phyloP scores from a whole-genome alignment of 2,888 invertebrate genomes.

The Cheilosia variabilis region DNA sequence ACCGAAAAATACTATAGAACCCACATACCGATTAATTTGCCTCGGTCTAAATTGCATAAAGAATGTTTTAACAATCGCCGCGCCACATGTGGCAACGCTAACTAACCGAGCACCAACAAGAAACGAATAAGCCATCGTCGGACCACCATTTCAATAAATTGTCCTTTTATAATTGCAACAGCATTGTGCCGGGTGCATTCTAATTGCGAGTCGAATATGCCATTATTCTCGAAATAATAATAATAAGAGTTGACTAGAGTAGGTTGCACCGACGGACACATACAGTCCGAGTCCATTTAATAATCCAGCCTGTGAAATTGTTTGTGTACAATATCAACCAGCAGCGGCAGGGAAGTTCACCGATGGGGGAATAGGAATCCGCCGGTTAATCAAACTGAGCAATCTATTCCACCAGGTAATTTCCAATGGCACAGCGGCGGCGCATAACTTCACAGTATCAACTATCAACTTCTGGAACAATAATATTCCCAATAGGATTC shows the following conservation, averaged over 20 bases:
- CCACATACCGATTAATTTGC: conserved; percentile 35
- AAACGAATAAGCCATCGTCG: conserved; percentile 39
- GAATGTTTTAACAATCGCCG: conserved; percentile 68
- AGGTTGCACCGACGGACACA: conserved; percentile 53
- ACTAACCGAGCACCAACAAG: conserved; percentile 19
- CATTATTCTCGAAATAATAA: conserved; percentile 74
- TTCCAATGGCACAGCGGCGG: conserved; percentile 62
- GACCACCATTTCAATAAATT: conserved; percentile 71
- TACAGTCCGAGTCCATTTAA: conserved; percentile 16
- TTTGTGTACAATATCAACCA: conserved; percentile 7
- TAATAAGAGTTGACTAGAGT: conserved; percentile 73
- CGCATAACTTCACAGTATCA: conserved; percentile 57
- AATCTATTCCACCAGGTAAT: conserved; percentile 69
- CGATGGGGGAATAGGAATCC: conserved; percentile 65
- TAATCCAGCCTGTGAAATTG: conserved; percentile 45
- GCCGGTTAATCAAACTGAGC: conserved; percentile 74
- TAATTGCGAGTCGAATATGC: conserved; percentile 75
- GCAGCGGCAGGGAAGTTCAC: conserved; percentile 51
- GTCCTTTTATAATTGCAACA: conserved; percentile 73
- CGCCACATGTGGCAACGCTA: conserved; percentile 34
- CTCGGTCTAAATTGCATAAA: conserved; percentile 71
- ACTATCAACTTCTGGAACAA: conserved; percentile 58
- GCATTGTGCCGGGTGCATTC: conserved; percentile 69
- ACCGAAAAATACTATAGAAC: conserved; percentile 6
- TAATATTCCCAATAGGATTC: conserved; percentile 72